Evolutionary conservation across 2,113 vertebrate species (phyloP).

Genomic region (Gymnorhina tibicen): DNA sequence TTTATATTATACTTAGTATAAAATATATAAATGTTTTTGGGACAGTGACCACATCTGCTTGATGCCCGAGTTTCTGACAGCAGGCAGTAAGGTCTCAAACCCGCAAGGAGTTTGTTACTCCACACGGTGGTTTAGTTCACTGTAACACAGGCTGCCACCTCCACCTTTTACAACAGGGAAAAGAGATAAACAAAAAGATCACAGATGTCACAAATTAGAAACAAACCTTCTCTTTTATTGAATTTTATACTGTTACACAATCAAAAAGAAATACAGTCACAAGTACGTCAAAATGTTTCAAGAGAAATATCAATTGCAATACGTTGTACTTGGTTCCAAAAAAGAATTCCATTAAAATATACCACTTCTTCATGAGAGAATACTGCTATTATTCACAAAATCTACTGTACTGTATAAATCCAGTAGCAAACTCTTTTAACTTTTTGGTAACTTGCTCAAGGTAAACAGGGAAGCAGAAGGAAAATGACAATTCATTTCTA

Average conservation of each 20-base stretch:
- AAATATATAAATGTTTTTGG: not conserved
- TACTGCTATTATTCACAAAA: constrained; percentile 65
- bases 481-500: not conserved
- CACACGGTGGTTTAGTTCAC: not conserved
- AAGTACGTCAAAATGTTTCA: constrained; percentile 59
- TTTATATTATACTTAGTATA: not conserved
- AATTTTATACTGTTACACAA: constrained; percentile 60
- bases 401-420: constrained; percentile 48
- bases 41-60: not conserved
- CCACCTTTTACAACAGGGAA: not conserved
- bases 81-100: not conserved
- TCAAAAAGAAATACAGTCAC: constrained; percentile 67
- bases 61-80: not conserved
- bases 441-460: constrained; percentile 56
- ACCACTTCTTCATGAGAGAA: constrained; percentile 62
- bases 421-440: constrained; percentile 50
- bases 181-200: not conserved
- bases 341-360: constrained; percentile 65
- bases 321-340: constrained; percentile 61
- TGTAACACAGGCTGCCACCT: not conserved
- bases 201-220: constrained; percentile 14
- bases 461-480: constrained; percentile 52
- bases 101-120: not conserved
- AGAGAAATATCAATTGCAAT: constrained; percentile 51
- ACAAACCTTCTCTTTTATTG: constrained; percentile 66